Evolutionary conservation across 64 coral and sea anemone species (phyloP), one percentile per base, ranked within the genome.

Genomic region (Astreopora myriophthalma): DNA sequence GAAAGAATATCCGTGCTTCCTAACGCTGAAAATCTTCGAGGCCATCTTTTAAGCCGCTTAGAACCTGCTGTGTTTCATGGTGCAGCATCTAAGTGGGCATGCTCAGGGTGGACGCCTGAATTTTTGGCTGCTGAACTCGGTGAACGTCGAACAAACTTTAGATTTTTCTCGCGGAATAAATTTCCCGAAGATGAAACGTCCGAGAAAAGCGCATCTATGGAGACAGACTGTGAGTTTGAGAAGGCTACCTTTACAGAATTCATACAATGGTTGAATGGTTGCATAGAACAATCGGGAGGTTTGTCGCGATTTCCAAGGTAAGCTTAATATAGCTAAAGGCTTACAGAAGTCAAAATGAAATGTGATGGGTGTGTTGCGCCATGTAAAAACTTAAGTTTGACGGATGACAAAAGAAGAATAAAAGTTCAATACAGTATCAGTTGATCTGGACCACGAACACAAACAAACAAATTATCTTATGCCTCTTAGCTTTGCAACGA

Each of bases 201-300:
- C n/a, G 35, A n/a, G 0, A 81, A 73, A 11, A 85, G 68, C n/a
- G 73, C 80, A 8, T 71, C 94, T 8, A 99, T 95, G 91, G 97
- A 99, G 37, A 84, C 90, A 30, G 97, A 99, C 48, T 99, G 97
- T 27, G 86, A 91, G 29, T 99, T 92, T 34, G 39, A 85, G 46
- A 67, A 94, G 49, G 97, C 85, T 22, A 96, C 90, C 29, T 96
- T 99, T 67, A 9, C 48, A 4, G 90, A 99, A 22, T 99, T 96
- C 79, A 77, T 78, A 77, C 69, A 84, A 44, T 99, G 97, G 97
- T 32, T 99, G 42, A 58, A 69, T 71, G 90, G 67, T 13, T 86
- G 78, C 64, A 37, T 75, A 35, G 64, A 58, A 19, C 60, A 37
- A 17, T 75, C 87, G 24, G 90, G 87, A 44, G 20, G 69, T 31